A percentile compares a stretch with the other conserved stretches of the same genome.
phyloP scores from a whole-genome alignment of 2,113 vertebrate genomes.

The Malurus melanocephalus region DNA sequence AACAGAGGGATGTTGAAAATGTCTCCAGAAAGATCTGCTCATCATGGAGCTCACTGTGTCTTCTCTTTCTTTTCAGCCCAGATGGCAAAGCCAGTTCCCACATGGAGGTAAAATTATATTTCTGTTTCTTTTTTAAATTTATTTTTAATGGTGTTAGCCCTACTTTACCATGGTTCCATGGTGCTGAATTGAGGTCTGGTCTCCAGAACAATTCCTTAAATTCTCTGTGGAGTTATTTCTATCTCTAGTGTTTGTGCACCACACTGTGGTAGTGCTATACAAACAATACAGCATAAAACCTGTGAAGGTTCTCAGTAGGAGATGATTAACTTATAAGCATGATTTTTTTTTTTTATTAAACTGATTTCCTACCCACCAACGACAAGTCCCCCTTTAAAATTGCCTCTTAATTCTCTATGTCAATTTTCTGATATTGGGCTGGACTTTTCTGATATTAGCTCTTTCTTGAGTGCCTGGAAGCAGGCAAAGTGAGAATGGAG shows the following conservation, averaged over 20 bases:
- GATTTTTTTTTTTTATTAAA: background rate
- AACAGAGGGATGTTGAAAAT: background rate
- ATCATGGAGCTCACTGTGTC: background rate
- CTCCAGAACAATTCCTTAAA: background rate
- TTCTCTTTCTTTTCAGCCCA: background rate
- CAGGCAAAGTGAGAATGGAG: background rate
- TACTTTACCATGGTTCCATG: background rate
- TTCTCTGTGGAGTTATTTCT: background rate
- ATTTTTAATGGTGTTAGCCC: background rate
- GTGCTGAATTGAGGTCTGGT: background rate
- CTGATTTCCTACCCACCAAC: background rate
- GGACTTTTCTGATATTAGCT: background rate
- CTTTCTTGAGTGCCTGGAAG: background rate
- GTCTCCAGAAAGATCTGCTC: background rate
- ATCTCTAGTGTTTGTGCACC: constrained; percentile 1
- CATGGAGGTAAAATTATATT: background rate
- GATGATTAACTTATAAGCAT: background rate
- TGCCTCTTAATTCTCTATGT: background rate
- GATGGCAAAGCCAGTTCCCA: background rate
- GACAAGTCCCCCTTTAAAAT: background rate
- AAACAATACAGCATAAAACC: background rate
- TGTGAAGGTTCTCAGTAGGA: background rate
- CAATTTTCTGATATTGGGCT: background rate
- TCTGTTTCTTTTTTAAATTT: rapidly evolving
- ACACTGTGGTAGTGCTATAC: background rate